Evolutionary conservation across 2,113 vertebrate species (phyloP).

Genomic region (Poeciliopsis turrubarensis): DNA sequence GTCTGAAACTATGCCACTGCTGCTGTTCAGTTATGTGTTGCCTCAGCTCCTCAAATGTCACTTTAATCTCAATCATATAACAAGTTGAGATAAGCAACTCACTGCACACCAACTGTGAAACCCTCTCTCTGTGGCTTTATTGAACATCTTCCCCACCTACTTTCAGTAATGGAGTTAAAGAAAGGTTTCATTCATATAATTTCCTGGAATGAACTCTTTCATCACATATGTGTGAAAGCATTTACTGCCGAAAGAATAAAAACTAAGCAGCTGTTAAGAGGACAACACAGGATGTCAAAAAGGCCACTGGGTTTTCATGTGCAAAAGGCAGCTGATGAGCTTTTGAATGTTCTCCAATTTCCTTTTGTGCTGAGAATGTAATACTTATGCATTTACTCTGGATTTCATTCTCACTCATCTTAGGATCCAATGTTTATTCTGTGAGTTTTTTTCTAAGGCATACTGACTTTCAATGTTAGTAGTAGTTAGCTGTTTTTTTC

Average conservation of each 20-base stretch:
- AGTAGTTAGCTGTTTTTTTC: too few species aligned
- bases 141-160: slow-evolving; percentile 10
- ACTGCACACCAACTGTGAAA: slow-evolving; percentile 30
- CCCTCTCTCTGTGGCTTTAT: slow-evolving; percentile 17
- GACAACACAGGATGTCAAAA: slow-evolving; percentile 6
- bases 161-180: slow-evolving; percentile 42
- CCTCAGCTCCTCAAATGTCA: not conserved
- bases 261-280: not conserved
- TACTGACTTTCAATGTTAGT: too few species aligned
- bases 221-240: slow-evolving; percentile 7
- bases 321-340: not conserved
- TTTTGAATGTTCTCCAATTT: slow-evolving; percentile 4
- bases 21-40: not conserved
- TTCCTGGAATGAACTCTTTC: slow-evolving; percentile 27
- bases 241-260: not conserved
- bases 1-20: not conserved
- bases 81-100: slow-evolving; percentile 31
- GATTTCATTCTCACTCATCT: not conserved
- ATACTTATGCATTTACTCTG: not conserved
- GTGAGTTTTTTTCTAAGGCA: not conserved
- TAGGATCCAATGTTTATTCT: not conserved
- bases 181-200: slow-evolving; percentile 44
- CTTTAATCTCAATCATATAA: slow-evolving; percentile 11
- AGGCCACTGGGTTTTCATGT: not conserved
- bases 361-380: not conserved